Evolutionary conservation across 1,140 invertebrate genomes (phyloP), one percentile per base, ranked within the genome.

Genomic region (Rhyzopertha dominica): DNA sequence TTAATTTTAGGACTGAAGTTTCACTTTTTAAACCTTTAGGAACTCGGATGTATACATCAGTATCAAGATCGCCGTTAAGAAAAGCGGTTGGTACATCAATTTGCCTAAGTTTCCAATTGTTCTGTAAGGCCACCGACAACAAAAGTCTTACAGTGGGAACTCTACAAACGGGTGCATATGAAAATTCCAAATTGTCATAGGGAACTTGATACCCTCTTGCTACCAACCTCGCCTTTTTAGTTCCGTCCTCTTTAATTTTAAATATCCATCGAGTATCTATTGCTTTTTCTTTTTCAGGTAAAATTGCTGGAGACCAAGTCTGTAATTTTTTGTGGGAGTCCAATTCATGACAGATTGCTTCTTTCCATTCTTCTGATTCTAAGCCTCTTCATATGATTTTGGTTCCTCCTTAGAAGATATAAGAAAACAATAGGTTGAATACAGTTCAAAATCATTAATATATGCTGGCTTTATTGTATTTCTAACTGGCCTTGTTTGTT

Each of bases 221-320:
- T 20, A 62, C 51, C 18, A 60, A 16, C 29, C 54, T 38, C 10
- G 52, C 54, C 42, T 61, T 56, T 28, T 51, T 59, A 10, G 39
- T 40, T 16, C 46, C 54, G 47, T 57, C 36, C n/a, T 41, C 28
- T 52, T 59, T 54, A n/a, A 32, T 54, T 42, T 24, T 48, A 25
- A 58, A 59, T 12, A 60, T 40, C 53, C 54, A 63, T 28, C 13
- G 42, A 9, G 38, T 50, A 18, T 49, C 46, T 18, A 49, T 47
- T 18, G 29, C 19, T 26, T 19, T 40, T 31, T 44, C 17, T 23
- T 32, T 22, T 19, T 49, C 17, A 40, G 34, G 31, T 26, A 43
- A 37, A 10, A 17, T 19, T 25, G 28, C 17, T 16, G 10, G 16
- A 32, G 31, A 25, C 29, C 37, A 51, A 31, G 45, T 52, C 29